phyloP scores from a whole-genome alignment of 2,888 invertebrate species.

The Acanthosepion pharaonis region DNA sequence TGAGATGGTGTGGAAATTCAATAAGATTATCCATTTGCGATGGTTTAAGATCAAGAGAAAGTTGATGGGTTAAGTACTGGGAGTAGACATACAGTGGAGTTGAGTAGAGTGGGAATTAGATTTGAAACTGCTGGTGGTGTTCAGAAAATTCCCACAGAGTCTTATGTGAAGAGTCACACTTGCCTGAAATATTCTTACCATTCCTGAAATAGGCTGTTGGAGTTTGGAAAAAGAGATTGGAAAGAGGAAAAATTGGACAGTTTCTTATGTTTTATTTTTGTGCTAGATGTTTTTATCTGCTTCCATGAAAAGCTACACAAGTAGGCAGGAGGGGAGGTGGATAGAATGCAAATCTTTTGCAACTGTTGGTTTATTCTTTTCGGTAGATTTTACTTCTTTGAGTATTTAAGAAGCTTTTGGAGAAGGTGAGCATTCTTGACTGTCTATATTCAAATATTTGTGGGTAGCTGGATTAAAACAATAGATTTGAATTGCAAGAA shows the following conservation, averaged over 20 bases:
- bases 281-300: not conserved
- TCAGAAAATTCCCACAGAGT: not conserved
- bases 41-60: constrained; percentile 20
- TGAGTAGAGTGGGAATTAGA: not conserved
- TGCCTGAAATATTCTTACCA: not conserved
- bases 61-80: not conserved
- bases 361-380: too few relatives aligned
- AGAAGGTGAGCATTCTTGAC: too few relatives aligned
- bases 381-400: too few relatives aligned
- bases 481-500: too few relatives aligned
- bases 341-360: too few relatives aligned
- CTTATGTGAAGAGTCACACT: not conserved
- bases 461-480: too few relatives aligned
- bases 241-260: not conserved
- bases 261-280: not conserved
- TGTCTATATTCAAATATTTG: too few relatives aligned
- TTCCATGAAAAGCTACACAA: not conserved
- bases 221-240: not conserved
- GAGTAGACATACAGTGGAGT: not conserved
- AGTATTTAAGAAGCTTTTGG: too few relatives aligned
- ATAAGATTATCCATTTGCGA: not conserved
- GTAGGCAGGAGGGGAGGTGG: not conserved
- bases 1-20: not conserved
- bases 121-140: not conserved
- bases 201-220: not conserved